A percentile compares a stretch with the other conserved stretches of the same genome.
These are phyloP conservation scores for Synanthedon myopaeformis DNA, from an alignment of 2,888 invertebrate genomes.

Conservation along the genomic window DNA sequence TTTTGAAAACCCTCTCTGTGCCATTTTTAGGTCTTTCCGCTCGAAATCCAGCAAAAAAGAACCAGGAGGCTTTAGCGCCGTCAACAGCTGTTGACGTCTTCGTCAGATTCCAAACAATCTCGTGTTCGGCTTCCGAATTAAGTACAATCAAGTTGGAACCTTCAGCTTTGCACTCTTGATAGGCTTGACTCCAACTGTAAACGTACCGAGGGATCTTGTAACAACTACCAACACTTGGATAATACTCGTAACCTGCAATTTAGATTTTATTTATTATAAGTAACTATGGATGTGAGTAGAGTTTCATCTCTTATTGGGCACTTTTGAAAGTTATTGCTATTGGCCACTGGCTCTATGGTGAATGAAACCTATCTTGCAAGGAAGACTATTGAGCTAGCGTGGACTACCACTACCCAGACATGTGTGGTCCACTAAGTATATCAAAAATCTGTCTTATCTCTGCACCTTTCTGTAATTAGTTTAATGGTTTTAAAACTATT, in stretches of 20 bases:
- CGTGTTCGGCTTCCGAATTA: slow-evolving; percentile 4
- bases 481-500: no score
- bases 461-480: no score
- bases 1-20: slow-evolving; percentile 3
- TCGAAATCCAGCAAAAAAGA: slow-evolving; percentile 7
- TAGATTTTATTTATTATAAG: no score
- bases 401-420: no score
- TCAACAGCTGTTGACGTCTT: background rate
- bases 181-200: slow-evolving; percentile 6
- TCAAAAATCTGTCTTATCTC: no score
- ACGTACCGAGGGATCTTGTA: slow-evolving; percentile 3
- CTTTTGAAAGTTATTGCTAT: no score
- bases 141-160: slow-evolving; percentile 4
- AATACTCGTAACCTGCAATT: background rate
- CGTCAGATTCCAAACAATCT: slow-evolving; percentile 3
- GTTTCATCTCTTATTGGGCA: no score
- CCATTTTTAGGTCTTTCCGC: slow-evolving; percentile 3
- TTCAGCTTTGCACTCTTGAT: slow-evolving; percentile 5
- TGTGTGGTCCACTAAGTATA: no score
- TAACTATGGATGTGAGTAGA: no score
- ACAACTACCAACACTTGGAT: slow-evolving; percentile 1
- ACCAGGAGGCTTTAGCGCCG: slow-evolving; percentile 1
- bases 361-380: no score
- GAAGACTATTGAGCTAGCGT: no score
- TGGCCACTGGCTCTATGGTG: no score